Base-by-base conservation (phyloP, 2,888 invertebrate genomes). In the Pyrgus malvae region DNA sequence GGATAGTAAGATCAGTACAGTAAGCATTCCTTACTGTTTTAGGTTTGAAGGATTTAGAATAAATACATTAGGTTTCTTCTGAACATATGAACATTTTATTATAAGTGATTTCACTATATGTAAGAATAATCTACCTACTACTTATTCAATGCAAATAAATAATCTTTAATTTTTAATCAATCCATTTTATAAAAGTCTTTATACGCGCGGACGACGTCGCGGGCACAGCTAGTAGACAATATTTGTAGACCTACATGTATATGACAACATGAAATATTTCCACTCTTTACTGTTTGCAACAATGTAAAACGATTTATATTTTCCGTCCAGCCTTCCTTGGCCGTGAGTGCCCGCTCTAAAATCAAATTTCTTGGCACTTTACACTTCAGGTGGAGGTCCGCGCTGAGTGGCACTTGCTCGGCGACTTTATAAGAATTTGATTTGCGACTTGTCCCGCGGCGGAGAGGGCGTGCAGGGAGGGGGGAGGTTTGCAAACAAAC, bases 341-440 rank as follows among this genome's bases (percentile, higher is more conserved):
- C 17, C 14, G 48, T 38, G 27, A 48, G 48, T 48, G 48, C 48
- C 37, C 23, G 46, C 11, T 48, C 37, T 48, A 27, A 38, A 38
- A 48, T 48, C 48, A 48, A 38, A 48, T 48, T 48, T 48, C 48
- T 48, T 38, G 37, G 37, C 48, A 48, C 48, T 48, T 48, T 48
- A 48, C 48, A 48, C 48, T 48, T 48, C 37, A 48, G 37, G 37
- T 48, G 37, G 17, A 48, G 6, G 12, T 33, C 33, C 33, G 14
- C 14, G 16, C 8, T 12, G 2, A 11, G 11, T 6, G 14, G 6
- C 44, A 16, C 44, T 16, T 25, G 16, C 35, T 16, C 23, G 14
- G 5, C 38, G 58, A 58, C 56, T 35, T 61, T 60, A 54, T 62
- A 62, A 56, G 61, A 64, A 65, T 66, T 64, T 59, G 66, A 66